phyloP scores from a whole-genome alignment of 1,140 invertebrate species.

The Trinorchestia longiramus region DNA sequence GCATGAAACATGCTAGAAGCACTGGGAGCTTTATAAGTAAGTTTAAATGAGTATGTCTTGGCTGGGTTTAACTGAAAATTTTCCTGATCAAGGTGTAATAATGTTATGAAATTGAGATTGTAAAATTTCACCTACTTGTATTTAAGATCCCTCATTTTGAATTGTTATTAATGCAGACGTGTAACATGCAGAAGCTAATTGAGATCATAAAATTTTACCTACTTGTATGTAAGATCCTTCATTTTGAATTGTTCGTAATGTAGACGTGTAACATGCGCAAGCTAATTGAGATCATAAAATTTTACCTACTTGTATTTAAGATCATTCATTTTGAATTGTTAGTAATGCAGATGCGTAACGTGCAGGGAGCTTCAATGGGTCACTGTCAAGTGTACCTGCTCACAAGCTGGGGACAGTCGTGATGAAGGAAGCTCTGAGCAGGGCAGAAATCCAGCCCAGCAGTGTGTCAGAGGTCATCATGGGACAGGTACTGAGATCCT shows the following conservation, averaged over 20 bases:
- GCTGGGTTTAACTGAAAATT: too few species aligned
- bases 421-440: constrained; percentile 79
- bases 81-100: too few species aligned
- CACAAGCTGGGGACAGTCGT: constrained; percentile 82
- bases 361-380: constrained; percentile 80
- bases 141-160: background rate
- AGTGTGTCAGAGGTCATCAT: constrained; percentile 88
- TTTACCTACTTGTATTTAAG: background rate
- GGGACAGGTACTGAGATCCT: constrained; percentile 78
- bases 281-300: background rate
- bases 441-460: constrained; percentile 75
- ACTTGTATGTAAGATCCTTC: background rate
- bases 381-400: constrained; percentile 78
- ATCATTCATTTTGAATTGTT: constrained; percentile 27
- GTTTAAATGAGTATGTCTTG: too few species aligned
- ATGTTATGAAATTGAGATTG: too few species aligned
- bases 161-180: background rate
- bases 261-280: background rate
- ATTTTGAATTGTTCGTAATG: background rate
- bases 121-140: background rate
- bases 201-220: too few species aligned
- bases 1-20: too few species aligned
- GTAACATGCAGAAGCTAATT: too few species aligned
- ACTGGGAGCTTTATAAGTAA: too few species aligned
- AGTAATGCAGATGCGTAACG: constrained; percentile 61